A percentile compares a stretch with the other conserved stretches of the same genome.
Conservation (phyloP, 1,140 invertebrate genomes). For the Brachystomella parvula region DNA sequence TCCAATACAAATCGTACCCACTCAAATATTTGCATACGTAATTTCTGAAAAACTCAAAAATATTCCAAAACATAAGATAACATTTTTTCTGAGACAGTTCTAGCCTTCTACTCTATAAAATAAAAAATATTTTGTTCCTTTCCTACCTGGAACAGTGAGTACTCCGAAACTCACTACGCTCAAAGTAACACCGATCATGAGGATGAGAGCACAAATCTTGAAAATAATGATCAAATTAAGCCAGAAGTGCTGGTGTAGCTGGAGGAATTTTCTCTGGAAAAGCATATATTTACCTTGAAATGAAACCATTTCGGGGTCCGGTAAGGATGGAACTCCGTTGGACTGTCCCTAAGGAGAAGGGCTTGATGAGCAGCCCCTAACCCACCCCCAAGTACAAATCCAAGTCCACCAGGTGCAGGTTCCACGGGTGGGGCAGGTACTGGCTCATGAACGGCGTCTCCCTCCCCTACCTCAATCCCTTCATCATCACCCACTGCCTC, state of each 20-base stretch:
- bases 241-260: background rate
- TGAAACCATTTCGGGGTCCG: slow-evolving; percentile 54
- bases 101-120: too few relatives aligned
- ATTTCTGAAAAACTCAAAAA: too few relatives aligned
- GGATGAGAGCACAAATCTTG: slow-evolving; percentile 59
- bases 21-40: too few relatives aligned
- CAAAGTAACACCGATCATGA: slow-evolving; percentile 74
- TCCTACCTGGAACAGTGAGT: slow-evolving; percentile 76
- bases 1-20: too few relatives aligned
- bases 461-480: background rate
- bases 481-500: background rate
- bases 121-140: too few relatives aligned
- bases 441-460: background rate
- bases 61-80: too few relatives aligned
- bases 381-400: slow-evolving; percentile 43
- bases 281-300: slow-evolving; percentile 27
- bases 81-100: too few relatives aligned
- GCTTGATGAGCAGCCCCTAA: slow-evolving; percentile 76
- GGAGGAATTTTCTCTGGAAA: background rate
- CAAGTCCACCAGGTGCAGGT: slow-evolving; percentile 23
- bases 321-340: slow-evolving; percentile 79
- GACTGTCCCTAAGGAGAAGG: slow-evolving; percentile 64
- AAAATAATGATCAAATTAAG: slow-evolving; percentile 23
- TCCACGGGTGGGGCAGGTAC: too few relatives aligned
- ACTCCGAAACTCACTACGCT: slow-evolving; percentile 71